Evolutionary conservation across 2,888 invertebrate species (phyloP).

Genomic region (Chironomus riparius): DNA sequence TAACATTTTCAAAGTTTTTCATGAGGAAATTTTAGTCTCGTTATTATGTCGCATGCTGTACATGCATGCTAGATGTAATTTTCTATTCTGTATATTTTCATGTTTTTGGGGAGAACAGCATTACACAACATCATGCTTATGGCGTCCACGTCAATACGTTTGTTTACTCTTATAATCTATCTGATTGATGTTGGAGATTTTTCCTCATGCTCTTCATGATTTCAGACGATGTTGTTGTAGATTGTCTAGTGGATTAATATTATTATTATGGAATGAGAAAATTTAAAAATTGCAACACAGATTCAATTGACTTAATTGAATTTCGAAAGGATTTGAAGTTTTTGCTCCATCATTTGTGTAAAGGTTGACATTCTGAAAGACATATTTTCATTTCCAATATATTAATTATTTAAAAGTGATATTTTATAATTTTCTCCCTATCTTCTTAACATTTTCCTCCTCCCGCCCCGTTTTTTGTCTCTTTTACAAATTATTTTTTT

Average conservation of each 20-base stretch:
- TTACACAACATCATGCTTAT: conserved; percentile 14
- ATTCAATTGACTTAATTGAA: neutral
- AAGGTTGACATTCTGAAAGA: neutral
- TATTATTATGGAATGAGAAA: no score
- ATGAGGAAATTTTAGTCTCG: neutral
- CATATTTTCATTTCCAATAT: neutral
- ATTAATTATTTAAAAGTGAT: neutral
- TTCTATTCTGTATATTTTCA: conserved; percentile 8
- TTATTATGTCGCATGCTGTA: conserved; percentile 12
- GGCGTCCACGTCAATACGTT: conserved; percentile 24
- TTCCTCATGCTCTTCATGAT: no score
- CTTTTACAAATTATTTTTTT: neutral
- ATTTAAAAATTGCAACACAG: neutral
- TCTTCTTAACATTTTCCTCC: neutral
- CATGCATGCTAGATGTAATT: neutral
- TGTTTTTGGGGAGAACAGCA: neutral
- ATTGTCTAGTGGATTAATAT: no score
- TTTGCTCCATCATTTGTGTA: neutral
- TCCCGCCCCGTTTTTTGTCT: neutral
- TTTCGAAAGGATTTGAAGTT: neutral
- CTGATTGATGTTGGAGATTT: no score
- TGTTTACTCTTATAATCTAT: conserved; percentile 11
- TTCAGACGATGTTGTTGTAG: no score
- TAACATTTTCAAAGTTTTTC: conserved; percentile 15
- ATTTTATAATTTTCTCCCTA: neutral